Base-by-base conservation (phyloP, 1,140 invertebrate species). In the Temnothorax curvispinosus region DNA sequence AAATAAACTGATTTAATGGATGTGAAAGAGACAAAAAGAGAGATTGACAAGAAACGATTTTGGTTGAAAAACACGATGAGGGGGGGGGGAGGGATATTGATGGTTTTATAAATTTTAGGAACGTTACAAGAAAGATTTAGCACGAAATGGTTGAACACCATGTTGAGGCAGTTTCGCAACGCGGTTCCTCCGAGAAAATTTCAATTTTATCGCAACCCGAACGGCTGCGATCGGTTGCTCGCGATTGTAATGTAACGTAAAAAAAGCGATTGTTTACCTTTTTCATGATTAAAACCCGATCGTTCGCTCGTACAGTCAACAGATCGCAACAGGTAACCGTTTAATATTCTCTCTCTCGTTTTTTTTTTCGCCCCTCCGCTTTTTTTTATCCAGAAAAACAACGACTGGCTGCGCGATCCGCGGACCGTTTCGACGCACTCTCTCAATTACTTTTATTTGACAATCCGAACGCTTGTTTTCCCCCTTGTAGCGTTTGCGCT, bases 401-500 rank as follows among this genome's bases (percentile, higher is more conserved):
- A 84, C 80, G 80, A 84, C 80, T 75, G 56, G 80, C 44, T 58
- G 58, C 50, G 77, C 80, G 80, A 84, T 84, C 69, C 80, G 80
- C 80, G 80, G 54, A 84, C 80, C 80, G 80, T 84, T 82, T 86
- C 62, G 64, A 86, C 77, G 77, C 77, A 81, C 64, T 86, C 64
- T 86, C 85, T 69, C 85, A 81, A 78, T 78, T 86, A 81, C 64
- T 67, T 86, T 86, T 86, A 86, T 81, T 86, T 86, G 85, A 86
- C 85, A 80, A 86, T 86, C 74, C 86, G 58, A 62, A 85, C 75
- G 67, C 87, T 74, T 87, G 84, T 88, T 91, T 87, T 87, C 91
- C 91, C 88, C 87, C 86, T 91, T 87, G 89, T 87, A 87, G 88
- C 88, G 80, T 88, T 90, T 91, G 90, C 89, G 89, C 89, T 89